These are phyloP conservation scores for Yponomeuta cagnagella DNA, from an alignment of 2,888 invertebrate genomes.

Conservation along the genomic window DNA sequence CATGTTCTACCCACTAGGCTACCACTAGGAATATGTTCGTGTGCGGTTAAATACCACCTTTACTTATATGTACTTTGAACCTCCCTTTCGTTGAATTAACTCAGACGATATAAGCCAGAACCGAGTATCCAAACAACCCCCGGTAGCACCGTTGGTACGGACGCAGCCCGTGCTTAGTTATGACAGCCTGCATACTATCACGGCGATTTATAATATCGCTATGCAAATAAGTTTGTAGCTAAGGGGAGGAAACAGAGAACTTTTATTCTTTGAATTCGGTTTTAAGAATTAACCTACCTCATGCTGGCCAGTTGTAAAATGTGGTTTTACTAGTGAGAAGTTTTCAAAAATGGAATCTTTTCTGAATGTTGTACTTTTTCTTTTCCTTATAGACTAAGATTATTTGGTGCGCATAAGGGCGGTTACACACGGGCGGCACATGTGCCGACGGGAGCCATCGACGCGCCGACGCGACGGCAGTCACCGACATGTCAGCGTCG, in stretches of 20 bases:
- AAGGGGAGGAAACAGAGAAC: background rate
- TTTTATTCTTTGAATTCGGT: background rate
- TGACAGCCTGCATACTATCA: conserved; percentile 4
- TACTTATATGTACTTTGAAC: too few species aligned
- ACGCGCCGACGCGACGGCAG: too few species aligned
- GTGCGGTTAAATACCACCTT: too few species aligned
- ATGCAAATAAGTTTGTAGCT: conserved; percentile 3
- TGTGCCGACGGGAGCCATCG: too few species aligned
- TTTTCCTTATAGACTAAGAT: too few species aligned
- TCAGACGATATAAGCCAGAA: background rate
- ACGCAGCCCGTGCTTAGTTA: background rate
- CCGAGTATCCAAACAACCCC: background rate
- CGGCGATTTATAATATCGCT: conserved; percentile 7
- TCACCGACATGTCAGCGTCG: too few species aligned
- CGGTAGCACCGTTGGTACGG: background rate
- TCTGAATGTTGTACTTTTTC: too few species aligned
- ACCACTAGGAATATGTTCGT: too few species aligned
- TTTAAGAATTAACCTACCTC: background rate
- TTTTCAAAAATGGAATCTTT: background rate
- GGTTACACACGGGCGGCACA: too few species aligned
- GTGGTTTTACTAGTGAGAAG: background rate
- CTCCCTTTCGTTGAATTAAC: too few species aligned
- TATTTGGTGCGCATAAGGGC: too few species aligned
- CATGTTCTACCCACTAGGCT: too few species aligned
- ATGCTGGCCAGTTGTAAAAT: background rate